Conservation (phyloP, 2,797 vertebrate species). For the Anguilla anguilla region DNA sequence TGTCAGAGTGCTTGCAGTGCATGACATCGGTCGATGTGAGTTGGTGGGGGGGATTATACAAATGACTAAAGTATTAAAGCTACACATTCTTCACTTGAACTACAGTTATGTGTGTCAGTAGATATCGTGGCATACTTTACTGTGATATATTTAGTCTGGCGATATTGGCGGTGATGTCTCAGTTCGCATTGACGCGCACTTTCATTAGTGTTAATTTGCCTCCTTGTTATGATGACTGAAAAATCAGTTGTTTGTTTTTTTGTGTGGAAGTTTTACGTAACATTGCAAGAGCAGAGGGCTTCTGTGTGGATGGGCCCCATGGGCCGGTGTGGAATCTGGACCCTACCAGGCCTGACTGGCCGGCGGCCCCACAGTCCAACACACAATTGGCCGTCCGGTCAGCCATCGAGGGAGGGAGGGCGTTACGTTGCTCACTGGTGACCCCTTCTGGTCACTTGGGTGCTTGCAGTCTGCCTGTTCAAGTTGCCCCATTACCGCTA, state of each 20-base stretch:
- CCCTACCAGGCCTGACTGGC: neutral
- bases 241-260: neutral
- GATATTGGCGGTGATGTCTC: neutral
- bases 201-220: neutral
- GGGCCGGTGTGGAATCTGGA: neutral
- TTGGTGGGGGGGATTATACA: neutral
- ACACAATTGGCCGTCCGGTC: neutral
- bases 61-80: neutral
- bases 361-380: neutral
- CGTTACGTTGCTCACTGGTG: neutral
- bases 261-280: neutral
- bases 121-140: neutral
- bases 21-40: neutral
- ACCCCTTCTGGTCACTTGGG: too few species aligned
- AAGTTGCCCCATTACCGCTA: too few species aligned
- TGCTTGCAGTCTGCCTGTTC: neutral
- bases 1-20: neutral
- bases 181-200: neutral
- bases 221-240: neutral
- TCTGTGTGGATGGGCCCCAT: neutral
- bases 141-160: neutral
- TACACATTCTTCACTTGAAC: neutral
- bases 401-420: neutral
- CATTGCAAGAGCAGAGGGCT: neutral
- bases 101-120: neutral